A percentile compares a stretch with the other conserved stretches of the same genome.
These are phyloP conservation scores for Drosophila mercatorum DNA, from an alignment of 2,888 invertebrate genomes.

Conservation along the genomic window DNA sequence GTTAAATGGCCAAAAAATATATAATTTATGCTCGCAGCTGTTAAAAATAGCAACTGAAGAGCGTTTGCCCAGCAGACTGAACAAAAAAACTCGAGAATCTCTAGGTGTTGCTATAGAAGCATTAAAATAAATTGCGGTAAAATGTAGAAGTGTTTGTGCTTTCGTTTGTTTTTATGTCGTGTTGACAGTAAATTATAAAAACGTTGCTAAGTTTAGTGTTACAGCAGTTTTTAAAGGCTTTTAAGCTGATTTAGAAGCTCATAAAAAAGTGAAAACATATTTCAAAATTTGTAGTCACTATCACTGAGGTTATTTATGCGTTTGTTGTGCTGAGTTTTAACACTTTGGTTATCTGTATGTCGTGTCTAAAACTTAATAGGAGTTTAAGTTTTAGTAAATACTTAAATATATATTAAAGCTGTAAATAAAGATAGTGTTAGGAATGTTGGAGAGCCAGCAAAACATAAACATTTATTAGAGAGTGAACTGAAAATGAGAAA, in stretches of 20 bases:
- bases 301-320: neutral
- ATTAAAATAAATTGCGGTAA: neutral
- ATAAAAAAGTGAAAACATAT: neutral
- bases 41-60: conserved; percentile 60
- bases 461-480: no score
- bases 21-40: conserved; percentile 43
- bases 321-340: neutral
- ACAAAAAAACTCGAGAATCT: neutral
- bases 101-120: neutral
- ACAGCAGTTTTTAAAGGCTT: neutral
- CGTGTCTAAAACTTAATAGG: no score
- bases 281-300: neutral
- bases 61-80: neutral
- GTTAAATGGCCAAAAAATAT: conserved; percentile 24
- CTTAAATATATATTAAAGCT: neutral
- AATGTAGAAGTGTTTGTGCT: neutral
- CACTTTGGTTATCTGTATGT: neutral
- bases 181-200: neutral
- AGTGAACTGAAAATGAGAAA: no score
- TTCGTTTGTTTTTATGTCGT: neutral
- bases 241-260: neutral
- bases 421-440: no score
- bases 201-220: neutral
- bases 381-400: no score
- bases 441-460: no score